Percentiles rank a stretch among this genome's conserved stretches.
These are phyloP conservation scores for Meloidogyne chitwoodi DNA, from an alignment of 1,140 invertebrate genomes.

Conservation along the genomic window DNA sequence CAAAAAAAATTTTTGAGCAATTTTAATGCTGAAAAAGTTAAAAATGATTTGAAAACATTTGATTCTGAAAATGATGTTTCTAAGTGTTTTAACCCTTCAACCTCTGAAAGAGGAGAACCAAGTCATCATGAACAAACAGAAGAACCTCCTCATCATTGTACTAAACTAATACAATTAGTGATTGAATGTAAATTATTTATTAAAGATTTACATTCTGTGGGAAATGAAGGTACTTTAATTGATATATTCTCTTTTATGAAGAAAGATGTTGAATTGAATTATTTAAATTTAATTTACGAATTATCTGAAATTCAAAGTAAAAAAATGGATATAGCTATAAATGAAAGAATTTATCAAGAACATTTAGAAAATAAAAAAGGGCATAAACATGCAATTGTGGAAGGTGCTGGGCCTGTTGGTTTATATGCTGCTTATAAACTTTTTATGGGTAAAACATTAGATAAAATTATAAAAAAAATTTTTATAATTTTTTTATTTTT, in stretches of 20 bases:
- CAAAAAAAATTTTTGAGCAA: too few species aligned
- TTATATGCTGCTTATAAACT: neutral
- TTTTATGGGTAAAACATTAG: neutral
- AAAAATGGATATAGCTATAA: slow-evolving; percentile 7
- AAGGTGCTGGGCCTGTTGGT: slow-evolving; percentile 7
- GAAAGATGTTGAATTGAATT: neutral
- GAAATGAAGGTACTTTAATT: neutral
- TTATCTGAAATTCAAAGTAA: slow-evolving; percentile 6
- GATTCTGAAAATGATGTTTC: too few species aligned
- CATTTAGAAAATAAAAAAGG: neutral
- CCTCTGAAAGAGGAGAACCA: too few species aligned
- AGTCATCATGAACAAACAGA: too few species aligned
- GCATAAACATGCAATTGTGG: neutral
- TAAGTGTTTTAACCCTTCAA: too few species aligned
- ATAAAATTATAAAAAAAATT: too few species aligned
- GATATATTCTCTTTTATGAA: slow-evolving; percentile 11
- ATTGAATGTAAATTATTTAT: slow-evolving; percentile 20
- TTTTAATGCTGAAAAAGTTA: too few species aligned
- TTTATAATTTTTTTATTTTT: too few species aligned
- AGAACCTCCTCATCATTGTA: too few species aligned
- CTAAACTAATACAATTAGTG: neutral
- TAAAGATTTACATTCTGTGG: slow-evolving; percentile 5
- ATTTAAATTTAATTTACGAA: too few species aligned
- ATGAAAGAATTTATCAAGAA: neutral
- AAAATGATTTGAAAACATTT: too few species aligned